Evolutionary conservation across 2,888 invertebrate species (phyloP).

Genomic region (Coenonympha arcania): DNA sequence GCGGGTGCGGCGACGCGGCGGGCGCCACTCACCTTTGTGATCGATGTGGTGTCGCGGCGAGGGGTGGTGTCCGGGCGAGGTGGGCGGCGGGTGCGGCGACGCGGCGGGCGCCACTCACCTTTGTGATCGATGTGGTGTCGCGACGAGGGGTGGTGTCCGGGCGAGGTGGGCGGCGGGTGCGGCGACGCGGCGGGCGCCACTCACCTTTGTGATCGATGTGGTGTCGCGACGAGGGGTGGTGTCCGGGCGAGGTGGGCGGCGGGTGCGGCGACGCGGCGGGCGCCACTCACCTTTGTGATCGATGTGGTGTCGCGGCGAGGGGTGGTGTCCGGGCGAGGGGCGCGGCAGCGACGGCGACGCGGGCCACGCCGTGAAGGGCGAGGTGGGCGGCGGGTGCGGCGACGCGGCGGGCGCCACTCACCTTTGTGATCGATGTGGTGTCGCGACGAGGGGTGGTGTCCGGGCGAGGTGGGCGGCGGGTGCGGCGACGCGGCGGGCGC

Average conservation of each 20-base stretch:
- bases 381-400: no score
- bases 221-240: constrained; percentile 81
- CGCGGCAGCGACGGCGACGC: constrained; percentile 92
- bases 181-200: constrained; percentile 87
- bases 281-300: constrained; percentile 74
- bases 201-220: constrained; percentile 77
- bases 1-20: constrained; percentile 92
- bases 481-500: constrained; percentile 93
- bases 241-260: constrained; percentile 86
- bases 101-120: constrained; percentile 68
- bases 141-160: constrained; percentile 80
- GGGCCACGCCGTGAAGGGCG: constrained; percentile 91
- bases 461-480: constrained; percentile 88
- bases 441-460: constrained; percentile 79
- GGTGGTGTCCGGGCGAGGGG: constrained; percentile 81
- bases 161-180: constrained; percentile 88
- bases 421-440: constrained; percentile 80
- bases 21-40: constrained; percentile 70
- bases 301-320: constrained; percentile 83
- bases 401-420: no score
- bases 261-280: constrained; percentile 92
- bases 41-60: constrained; percentile 84
- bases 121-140: constrained; percentile 81
- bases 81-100: constrained; percentile 90
- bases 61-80: constrained; percentile 81